Conservation (phyloP, 2,797 vertebrate genomes). For the Falco naumanni region DNA sequence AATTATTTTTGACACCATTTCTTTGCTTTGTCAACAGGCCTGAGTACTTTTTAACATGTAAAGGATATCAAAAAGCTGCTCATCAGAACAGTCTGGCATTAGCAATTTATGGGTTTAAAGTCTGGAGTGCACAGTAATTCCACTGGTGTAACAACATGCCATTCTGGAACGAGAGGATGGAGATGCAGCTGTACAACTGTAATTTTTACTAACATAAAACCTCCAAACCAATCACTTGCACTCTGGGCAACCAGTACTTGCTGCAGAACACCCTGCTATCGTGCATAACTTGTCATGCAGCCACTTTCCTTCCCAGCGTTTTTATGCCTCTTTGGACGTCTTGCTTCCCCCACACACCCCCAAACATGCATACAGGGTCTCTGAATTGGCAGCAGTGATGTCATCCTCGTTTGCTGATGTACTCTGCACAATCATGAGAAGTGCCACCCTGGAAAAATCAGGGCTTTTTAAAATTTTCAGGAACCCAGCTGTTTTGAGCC, state of each 20-base stretch:
- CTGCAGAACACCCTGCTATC: background rate
- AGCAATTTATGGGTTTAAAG: constrained; percentile 71
- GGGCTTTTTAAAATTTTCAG: background rate
- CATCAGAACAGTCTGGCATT: constrained; percentile 54
- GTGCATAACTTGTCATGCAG: background rate
- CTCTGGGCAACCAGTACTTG: background rate
- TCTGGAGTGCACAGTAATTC: background rate
- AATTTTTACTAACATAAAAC: background rate
- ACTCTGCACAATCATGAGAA: background rate
- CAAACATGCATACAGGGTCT: rapidly evolving
- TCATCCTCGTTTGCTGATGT: background rate
- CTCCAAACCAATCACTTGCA: background rate
- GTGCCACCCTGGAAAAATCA: background rate
- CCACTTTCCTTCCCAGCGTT: background rate
- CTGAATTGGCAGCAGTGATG: background rate
- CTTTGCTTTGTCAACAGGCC: constrained; percentile 87
- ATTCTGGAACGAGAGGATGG: background rate
- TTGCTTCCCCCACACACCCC: background rate
- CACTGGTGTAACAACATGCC: background rate
- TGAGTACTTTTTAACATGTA: constrained; percentile 83
- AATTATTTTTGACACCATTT: constrained; percentile 92
- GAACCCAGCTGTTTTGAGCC: background rate
- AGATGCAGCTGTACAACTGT: background rate
- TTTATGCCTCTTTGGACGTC: background rate
- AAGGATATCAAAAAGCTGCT: constrained; percentile 77